Conservation (phyloP, 2,797 vertebrate genomes). For the Enteromius mattozi region DNA sequence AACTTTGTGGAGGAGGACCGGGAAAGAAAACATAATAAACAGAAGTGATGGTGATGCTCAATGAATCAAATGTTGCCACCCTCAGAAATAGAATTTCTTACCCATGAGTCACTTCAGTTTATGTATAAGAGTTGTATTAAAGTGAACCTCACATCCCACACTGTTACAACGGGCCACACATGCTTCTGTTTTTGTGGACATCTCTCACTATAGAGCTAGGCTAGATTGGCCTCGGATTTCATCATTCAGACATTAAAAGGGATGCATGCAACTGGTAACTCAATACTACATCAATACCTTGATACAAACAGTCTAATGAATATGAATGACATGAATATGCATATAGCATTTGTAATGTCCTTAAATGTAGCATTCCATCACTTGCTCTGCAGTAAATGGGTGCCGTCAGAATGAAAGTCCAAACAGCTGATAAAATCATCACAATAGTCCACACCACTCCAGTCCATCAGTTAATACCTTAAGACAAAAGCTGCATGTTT, state of each 20-base stretch:
- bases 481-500: too few species aligned
- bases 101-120: slow-evolving; percentile 69
- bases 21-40: slow-evolving; percentile 8
- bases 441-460: too few species aligned
- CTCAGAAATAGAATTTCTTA: slow-evolving; percentile 57
- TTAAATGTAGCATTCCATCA: too few species aligned
- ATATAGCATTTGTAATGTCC: background rate
- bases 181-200: background rate
- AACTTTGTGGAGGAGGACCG: background rate
- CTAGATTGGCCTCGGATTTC: background rate
- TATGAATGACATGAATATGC: background rate
- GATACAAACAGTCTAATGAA: background rate
- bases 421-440: too few species aligned
- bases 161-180: background rate
- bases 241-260: background rate
- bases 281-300: background rate
- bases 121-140: slow-evolving; percentile 57
- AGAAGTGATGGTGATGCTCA: background rate
- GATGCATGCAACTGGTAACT: background rate
- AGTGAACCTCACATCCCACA: slow-evolving; percentile 45
- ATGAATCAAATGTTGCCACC: slow-evolving; percentile 5
- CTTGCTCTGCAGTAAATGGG: background rate
- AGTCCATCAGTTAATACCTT: too few species aligned
- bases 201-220: background rate
- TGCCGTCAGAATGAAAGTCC: too few species aligned